These are phyloP conservation scores for Bradysia coprophila DNA, from an alignment of 1,140 invertebrate genomes.

Conservation along the genomic window DNA sequence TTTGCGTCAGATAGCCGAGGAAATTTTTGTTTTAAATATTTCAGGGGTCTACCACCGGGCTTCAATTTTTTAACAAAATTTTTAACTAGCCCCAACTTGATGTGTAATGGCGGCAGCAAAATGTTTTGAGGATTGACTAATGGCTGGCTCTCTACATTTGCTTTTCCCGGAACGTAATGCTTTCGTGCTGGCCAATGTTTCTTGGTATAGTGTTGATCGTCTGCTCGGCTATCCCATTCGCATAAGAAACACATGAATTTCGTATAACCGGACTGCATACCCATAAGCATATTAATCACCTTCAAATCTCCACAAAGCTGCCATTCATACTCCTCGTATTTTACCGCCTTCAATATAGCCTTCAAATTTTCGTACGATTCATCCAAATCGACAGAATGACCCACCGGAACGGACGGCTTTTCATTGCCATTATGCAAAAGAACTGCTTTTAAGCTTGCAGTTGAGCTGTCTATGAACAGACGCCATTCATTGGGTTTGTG, in stretches of 20 bases:
- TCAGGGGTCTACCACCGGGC: slow-evolving; percentile 10
- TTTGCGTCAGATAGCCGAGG: slow-evolving; percentile 10
- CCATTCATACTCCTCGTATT: slow-evolving; percentile 18
- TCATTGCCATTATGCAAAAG: slow-evolving; percentile 10
- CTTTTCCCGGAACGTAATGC: background rate
- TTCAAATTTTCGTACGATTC: slow-evolving; percentile 10
- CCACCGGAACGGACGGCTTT: slow-evolving; percentile 9
- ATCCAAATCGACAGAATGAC: slow-evolving; percentile 9
- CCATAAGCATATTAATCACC: slow-evolving; percentile 18
- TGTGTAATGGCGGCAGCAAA: slow-evolving; percentile 13
- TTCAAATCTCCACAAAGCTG: slow-evolving; percentile 19
- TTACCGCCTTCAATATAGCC: slow-evolving; percentile 12
- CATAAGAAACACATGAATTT: slow-evolving; percentile 25
- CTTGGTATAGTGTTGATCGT: slow-evolving; percentile 12
- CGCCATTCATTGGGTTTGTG: slow-evolving; percentile 8
- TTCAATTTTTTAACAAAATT: too few species aligned
- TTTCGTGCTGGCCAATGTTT: background rate
- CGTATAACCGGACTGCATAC: slow-evolving; percentile 4
- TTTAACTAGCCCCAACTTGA: slow-evolving; percentile 20
- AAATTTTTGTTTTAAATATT: slow-evolving; percentile 11
- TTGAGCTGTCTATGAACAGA: slow-evolving; percentile 13
- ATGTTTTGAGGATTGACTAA: slow-evolving; percentile 1
- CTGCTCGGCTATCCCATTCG: slow-evolving; percentile 23
- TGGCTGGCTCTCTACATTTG: background rate
- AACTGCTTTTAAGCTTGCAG: slow-evolving; percentile 13